Evolutionary conservation across 2,113 vertebrate species (phyloP), one percentile per base, ranked within the genome.

Genomic region (Callipepla squamata): DNA sequence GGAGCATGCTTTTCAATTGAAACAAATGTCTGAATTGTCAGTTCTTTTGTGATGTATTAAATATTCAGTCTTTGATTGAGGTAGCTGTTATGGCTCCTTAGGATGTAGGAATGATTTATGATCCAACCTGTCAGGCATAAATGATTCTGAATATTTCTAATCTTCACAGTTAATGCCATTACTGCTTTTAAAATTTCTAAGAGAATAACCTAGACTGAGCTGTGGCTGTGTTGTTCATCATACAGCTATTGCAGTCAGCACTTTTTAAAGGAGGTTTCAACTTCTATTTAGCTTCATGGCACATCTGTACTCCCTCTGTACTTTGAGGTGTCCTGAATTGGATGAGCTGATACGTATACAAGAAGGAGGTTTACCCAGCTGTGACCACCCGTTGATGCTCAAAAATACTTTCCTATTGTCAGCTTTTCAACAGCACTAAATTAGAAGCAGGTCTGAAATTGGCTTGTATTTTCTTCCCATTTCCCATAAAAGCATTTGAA

Each of bases 361-460:
- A 65, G 23, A 77, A 40, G 0, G 0, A 13, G 14, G 4, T 68
- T 50, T 7, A 19, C 19, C 9, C 23, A 62, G 7, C 17, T 51
- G 23, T 59, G 22, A 65, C 25, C 68, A 17, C 25, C 28, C 82
- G 34, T 16, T 32, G 28, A 34, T 66, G 15, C 13, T 77, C 75
- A 59, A 42, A 79, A 72, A 34, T 57, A 44, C 6, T 38, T 91
- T 79, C 22, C 16, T 16, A 3, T 63, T 68, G 3, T 61, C 62
- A 85, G 34, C 14, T 89, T 85, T 87, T 61, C 48, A 48, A 30
- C 53, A 82, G 20, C 9, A 74, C 45, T 77, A 78, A 80, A 74
- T 77, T 77, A 70, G 63, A 26, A 51, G 18, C 19, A 51, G 59
- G 69, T 6, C 23, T 84, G 34, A 83, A 50, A 0, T 0, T 8